phyloP scores from a whole-genome alignment of 2,888 invertebrate species.

The Eristalis tenax region DNA sequence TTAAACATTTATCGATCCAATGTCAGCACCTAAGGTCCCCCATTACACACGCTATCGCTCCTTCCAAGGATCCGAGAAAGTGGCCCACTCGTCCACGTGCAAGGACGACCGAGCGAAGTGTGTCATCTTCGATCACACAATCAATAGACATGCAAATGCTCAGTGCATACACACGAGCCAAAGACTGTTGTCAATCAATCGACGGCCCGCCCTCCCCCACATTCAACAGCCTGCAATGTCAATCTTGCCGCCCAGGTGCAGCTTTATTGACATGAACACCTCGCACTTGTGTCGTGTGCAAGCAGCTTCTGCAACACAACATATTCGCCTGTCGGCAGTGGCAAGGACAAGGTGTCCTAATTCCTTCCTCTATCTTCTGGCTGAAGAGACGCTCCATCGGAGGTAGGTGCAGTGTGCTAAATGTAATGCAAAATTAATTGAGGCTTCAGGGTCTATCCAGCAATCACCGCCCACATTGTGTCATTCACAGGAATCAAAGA shows the following conservation, averaged over 20 bases:
- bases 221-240: not conserved
- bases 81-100: not conserved
- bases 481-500: not conserved
- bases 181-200: constrained; percentile 14
- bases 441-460: constrained; percentile 29
- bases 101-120: not conserved
- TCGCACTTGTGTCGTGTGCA: constrained; percentile 3
- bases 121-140: not conserved
- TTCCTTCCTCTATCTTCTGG: not conserved
- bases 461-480: constrained; percentile 29
- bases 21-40: not conserved
- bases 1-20: not conserved
- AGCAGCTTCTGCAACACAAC: constrained; percentile 47
- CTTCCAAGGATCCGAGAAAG: not conserved
- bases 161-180: not conserved
- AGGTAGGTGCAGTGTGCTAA: constrained; percentile 41
- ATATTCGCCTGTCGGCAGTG: constrained; percentile 38
- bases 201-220: not conserved
- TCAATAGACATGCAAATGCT: not conserved
- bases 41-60: not conserved
- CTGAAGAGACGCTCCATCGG: not conserved
- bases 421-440: constrained; percentile 66
- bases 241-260: not conserved
- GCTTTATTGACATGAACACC: not conserved
- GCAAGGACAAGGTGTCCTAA: constrained; percentile 28